Conservation (phyloP, 2,797 vertebrate species). For the Xiphophorus birchmanni region DNA sequence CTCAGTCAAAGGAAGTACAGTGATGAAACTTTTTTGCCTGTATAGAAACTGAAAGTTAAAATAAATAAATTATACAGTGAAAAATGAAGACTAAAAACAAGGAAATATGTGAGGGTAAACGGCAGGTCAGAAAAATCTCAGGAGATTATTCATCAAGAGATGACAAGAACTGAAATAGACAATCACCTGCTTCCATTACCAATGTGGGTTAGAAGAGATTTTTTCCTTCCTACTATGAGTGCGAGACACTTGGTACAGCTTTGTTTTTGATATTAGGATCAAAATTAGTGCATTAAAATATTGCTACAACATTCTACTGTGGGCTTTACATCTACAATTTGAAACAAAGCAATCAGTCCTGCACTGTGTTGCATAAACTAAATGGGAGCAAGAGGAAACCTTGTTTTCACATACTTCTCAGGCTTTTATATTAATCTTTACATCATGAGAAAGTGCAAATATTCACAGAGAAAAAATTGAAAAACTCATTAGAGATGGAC, state of each 20-base stretch:
- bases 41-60: not conserved
- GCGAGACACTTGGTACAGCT: not conserved
- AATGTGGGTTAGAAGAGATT: constrained; percentile 47
- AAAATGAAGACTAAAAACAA: not conserved
- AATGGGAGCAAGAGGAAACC: not conserved
- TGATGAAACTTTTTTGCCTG: not conserved
- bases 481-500: not conserved
- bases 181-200: constrained; percentile 36
- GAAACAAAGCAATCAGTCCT: not conserved
- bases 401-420: not conserved
- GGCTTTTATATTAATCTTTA: not conserved
- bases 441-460: constrained; percentile 10
- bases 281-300: not conserved
- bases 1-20: not conserved
- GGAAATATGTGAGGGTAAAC: not conserved
- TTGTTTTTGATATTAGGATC: not conserved
- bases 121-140: constrained; percentile 11
- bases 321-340: not conserved
- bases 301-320: not conserved
- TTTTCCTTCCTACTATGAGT: not conserved
- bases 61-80: not conserved
- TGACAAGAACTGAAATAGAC: constrained; percentile 34
- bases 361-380: not conserved
- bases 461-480: not conserved
- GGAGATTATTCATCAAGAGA: constrained; percentile 18